A percentile compares a stretch with the other conserved stretches of the same genome.
Evolutionary conservation across 2,113 vertebrate species (phyloP).

Genomic region (Gallinago media): DNA sequence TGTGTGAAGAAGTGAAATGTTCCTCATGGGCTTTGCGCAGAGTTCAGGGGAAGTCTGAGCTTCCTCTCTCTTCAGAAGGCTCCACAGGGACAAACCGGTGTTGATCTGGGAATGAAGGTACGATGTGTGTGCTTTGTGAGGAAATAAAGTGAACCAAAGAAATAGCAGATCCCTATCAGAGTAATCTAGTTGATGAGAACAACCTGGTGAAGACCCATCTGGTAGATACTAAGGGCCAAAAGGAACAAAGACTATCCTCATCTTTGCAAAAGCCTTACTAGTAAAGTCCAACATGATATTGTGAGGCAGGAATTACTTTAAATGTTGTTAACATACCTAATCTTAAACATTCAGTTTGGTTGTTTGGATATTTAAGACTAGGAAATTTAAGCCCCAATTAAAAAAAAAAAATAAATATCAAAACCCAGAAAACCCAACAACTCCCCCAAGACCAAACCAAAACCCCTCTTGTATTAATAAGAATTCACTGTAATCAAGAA

Average conservation of each 20-base stretch:
- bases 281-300: background rate
- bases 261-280: background rate
- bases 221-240: background rate
- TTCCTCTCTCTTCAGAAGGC: background rate
- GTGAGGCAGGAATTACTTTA: background rate
- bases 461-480: background rate
- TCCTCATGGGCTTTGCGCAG: background rate
- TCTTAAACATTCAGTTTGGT: background rate
- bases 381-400: background rate
- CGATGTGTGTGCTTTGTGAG: background rate
- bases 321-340: background rate
- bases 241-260: background rate
- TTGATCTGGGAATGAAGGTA: background rate
- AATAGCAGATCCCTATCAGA: background rate
- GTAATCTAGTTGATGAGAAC: background rate
- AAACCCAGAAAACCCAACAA: background rate
- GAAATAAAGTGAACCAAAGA: background rate
- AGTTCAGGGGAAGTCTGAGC: background rate
- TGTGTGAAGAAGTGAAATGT: background rate
- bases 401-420: background rate
- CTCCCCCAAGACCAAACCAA: background rate
- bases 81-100: rapidly evolving
- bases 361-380: background rate
- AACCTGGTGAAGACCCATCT: background rate
- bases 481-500: background rate